Evolutionary conservation across 1,140 invertebrate species (phyloP), one percentile per base, ranked within the genome.

Genomic region (Drosophila melanica): DNA sequence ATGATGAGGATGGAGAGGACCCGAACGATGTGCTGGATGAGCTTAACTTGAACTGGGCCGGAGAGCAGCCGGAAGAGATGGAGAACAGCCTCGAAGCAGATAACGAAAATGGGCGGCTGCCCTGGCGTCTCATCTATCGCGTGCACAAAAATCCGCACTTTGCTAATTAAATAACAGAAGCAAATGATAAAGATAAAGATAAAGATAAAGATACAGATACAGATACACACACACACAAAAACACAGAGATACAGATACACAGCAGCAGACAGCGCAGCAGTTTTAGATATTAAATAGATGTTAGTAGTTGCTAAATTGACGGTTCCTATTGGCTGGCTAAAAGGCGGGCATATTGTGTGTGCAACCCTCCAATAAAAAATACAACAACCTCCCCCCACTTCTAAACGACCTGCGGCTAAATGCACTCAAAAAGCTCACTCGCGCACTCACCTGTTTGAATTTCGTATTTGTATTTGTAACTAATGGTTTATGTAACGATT

Each of bases 331-430:
- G 79, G 79, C 84, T 87, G 82, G 53, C 84, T 79, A 42, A 68
- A 84, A 79, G 84, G 68, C 82, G 81, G 82, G 68, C 82, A 79
- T 89, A 81, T 79, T 87, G 84, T 87, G 82, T 87, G 82, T 68
- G 82, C 72, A 79, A 45, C 85, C 82, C 77, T 76, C 64, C 65
- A 73, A 85, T 70, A 37, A 78, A 71, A 20, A 73, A 85, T 70
- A 37, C 75, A 71, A 20, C 44, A 63, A n/a, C 11, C 48, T 18
- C 57, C 14, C 16, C 10, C 44, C 14, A 5, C 4, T 2, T 7
- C n/a, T 8, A n/a, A 50, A 7, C 16, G 20, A 35, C 47, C 55
- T 10, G 20, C 47, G 75, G 54, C 59, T 79, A 54, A 37, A 76
- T 76, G 62, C 71, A 81, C 54, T 50, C 62, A 53, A 42, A 14